Evolutionary conservation across 2,888 invertebrate genomes (phyloP).

Genomic region (Campoletis raptor): DNA sequence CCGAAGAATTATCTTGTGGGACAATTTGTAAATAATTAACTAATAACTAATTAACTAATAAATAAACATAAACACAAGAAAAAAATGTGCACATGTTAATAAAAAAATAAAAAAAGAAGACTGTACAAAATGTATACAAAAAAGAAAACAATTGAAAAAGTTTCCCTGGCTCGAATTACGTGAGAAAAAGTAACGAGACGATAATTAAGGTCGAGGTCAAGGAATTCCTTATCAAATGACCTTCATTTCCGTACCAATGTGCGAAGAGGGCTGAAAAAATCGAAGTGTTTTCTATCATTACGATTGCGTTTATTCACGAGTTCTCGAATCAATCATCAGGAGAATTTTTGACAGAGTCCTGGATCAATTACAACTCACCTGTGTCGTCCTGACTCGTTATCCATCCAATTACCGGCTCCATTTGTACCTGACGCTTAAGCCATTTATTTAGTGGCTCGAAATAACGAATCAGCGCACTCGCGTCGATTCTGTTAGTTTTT

Average conservation of each 20-base stretch:
- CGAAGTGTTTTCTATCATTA: conserved; percentile 74
- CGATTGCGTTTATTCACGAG: conserved; percentile 60
- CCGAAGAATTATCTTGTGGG: conserved; percentile 67
- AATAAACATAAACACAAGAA: not conserved
- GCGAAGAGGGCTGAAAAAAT: conserved; percentile 82
- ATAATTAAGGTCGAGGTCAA: conserved; percentile 29
- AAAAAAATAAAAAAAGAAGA: not conserved
- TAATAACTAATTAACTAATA: not conserved
- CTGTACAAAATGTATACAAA: not conserved
- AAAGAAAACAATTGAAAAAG: not conserved
- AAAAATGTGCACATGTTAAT: not conserved
- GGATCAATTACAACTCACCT: conserved; percentile 79
- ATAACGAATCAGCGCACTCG: conserved; percentile 92
- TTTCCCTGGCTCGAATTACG: not conserved
- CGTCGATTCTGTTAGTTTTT: conserved; percentile 90
- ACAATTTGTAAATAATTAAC: not conserved
- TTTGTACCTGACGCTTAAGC: conserved; percentile 91
- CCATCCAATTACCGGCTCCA: conserved; percentile 92
- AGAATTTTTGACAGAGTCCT: not conserved
- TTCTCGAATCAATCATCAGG: not conserved
- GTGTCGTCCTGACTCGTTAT: conserved; percentile 89
- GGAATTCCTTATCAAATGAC: conserved; percentile 42
- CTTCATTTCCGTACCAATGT: conserved; percentile 80
- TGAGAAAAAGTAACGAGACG: conserved; percentile 4
- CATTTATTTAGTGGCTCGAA: conserved; percentile 93